Evolutionary conservation across 30 jellyfish, hydroid and myxozoan genomes (phyloP).

Genomic region (Aurelia coerulea): DNA sequence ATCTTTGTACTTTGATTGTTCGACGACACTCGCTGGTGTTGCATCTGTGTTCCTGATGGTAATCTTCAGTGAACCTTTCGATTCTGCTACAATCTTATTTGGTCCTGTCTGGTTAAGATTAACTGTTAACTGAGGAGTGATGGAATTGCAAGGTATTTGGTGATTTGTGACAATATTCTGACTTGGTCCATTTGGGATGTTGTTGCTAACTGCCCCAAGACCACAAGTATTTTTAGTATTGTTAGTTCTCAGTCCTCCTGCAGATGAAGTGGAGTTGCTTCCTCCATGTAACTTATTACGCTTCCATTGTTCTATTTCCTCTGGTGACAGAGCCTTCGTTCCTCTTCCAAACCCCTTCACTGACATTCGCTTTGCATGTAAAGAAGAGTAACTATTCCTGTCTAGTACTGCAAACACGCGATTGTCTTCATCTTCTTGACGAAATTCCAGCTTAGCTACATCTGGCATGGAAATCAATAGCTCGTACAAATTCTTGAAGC

Average conservation of each 20-base stretch:
- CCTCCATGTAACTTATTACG: background rate
- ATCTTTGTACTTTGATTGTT: background rate
- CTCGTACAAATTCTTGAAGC: conserved; percentile 67
- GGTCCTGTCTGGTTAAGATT: background rate
- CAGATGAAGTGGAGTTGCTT: conserved; percentile 3
- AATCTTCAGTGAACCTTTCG: background rate
- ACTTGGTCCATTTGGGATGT: background rate
- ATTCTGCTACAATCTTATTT: background rate
- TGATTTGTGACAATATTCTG: background rate
- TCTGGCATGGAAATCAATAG: conserved; percentile 80
- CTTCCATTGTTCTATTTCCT: conserved; percentile 60
- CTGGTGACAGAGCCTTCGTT: conserved; percentile 54
- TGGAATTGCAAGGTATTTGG: background rate
- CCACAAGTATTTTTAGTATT: background rate
- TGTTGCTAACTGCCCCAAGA: background rate
- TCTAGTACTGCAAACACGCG: conserved; percentile 83
- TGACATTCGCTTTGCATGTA: conserved; percentile 84
- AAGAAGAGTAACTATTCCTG: conserved; percentile 41
- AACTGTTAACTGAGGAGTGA: too few species aligned
- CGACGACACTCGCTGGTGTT: too few species aligned
- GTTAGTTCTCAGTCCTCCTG: background rate
- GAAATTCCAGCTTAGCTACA: conserved; percentile 73
- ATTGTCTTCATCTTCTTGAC: conserved; percentile 75
- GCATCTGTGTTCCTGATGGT: background rate
- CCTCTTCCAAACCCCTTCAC: conserved; percentile 54